Conservation (phyloP, 2,113 vertebrate species). For the Grallaria varia region DNA sequence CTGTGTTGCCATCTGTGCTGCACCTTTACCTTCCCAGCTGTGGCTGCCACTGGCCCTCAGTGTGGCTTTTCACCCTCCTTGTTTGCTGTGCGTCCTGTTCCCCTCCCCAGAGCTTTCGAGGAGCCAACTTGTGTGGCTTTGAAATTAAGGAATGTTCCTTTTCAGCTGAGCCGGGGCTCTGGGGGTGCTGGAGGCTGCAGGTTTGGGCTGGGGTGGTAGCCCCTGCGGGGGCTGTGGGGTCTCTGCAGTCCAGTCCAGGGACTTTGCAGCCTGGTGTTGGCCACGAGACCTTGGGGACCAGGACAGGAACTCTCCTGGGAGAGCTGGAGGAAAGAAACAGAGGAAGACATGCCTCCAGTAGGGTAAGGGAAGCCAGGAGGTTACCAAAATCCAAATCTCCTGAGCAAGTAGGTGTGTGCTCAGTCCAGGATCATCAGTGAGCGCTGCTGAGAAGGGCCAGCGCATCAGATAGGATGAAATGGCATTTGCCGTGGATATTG, state of each 20-base stretch:
- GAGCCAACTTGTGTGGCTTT: not conserved
- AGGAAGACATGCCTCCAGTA: not conserved
- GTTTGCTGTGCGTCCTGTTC: not conserved
- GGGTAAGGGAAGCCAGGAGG: not conserved
- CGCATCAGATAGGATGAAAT: not conserved
- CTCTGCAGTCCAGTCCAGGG: not conserved
- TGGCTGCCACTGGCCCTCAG: not conserved
- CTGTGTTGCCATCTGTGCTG: not conserved
- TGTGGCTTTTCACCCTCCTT: not conserved
- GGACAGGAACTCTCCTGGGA: not conserved
- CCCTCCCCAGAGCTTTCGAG: not conserved
- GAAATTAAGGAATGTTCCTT: not conserved
- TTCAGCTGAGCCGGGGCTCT: not conserved
- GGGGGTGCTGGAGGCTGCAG: not conserved
- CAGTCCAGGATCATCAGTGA: not conserved
- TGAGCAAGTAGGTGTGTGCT: not conserved
- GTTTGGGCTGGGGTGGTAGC: not conserved
- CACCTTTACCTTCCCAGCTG: not conserved
- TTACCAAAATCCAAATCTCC: not conserved
- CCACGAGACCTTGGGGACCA: not conserved
- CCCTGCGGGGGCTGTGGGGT: not conserved
- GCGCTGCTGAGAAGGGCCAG: rapidly evolving
- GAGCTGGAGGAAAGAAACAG: not conserved
- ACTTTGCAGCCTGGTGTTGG: not conserved
- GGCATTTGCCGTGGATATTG: not conserved